Base-by-base conservation (phyloP, 2,888 invertebrate genomes). In the Caenorhabditis sp. region DNA sequence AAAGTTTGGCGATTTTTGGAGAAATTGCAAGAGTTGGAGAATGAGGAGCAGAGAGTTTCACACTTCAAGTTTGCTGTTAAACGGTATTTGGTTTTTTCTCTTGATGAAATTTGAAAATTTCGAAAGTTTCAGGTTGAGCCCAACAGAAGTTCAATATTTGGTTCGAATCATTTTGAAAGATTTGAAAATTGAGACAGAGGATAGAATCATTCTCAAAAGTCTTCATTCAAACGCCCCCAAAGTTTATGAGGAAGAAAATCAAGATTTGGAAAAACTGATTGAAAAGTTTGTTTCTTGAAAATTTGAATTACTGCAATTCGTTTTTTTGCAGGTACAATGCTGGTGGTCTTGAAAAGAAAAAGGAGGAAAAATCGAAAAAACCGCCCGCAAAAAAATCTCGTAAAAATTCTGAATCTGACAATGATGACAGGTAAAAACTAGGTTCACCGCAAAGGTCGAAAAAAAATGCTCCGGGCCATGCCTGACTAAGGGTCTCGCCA, bases 91-190 rank as follows among this genome's bases (percentile, higher is more conserved):
- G 36, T 24, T 31, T 31, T 31, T 31, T 6, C n/a, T 14, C 59
- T 23, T 2, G 51, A 19, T 43, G 12, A 24, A 57, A 54, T 19
- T n/a, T 23, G 24, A 27, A 17, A 36, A 17, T 36, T 8, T 59
- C 14, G 3, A 43, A 4, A 3, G 12, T 58, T 88, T 58, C 83
- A 92, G 92, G 88, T 93, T 94, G 81, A 94, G 94, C 0, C 89
- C 91, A 0, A 92, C 93, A 84, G 96, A 97, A 89, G 88, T 97
- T 75, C 93, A 93, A 90, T 93, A 92, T 91, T 90, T 95, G 0
- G 92, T 97, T 23, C 91, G 95, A 17, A 89, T 96, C 50, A 92
- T 97, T 31, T 95, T 94, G 88, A 94, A 94, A 84, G 96, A 97
- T 55, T 55, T 97, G 68, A 90, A 95, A 79, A 95, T 62, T 1